These are phyloP conservation scores for Elephas maximus DNA, from an alignment of 2,113 vertebrate genomes.

Conservation along the genomic window DNA sequence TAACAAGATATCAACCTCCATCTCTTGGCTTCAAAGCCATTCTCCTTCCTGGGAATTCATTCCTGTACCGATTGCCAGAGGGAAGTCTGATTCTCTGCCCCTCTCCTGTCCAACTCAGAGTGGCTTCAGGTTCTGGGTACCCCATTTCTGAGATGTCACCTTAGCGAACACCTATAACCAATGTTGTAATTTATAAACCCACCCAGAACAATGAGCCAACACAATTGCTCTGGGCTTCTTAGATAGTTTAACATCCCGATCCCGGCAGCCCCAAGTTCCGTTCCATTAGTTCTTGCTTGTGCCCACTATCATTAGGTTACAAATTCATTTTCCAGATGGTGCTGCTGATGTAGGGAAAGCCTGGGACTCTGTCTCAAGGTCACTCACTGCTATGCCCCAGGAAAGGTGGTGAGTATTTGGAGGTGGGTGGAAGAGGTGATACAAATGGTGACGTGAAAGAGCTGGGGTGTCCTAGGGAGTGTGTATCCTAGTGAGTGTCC, in stretches of 20 bases:
- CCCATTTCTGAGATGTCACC: neutral
- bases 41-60: neutral
- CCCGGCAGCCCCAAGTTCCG: neutral
- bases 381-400: neutral
- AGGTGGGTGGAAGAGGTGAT: neutral
- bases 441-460: neutral
- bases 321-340: slow-evolving; percentile 62
- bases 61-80: neutral
- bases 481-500: fast-evolving
- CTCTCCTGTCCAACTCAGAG: neutral
- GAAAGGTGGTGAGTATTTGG: neutral
- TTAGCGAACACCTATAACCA: neutral
- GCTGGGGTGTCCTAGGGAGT: neutral
- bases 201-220: neutral
- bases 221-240: neutral
- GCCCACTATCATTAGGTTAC: neutral
- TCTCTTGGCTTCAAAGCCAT: neutral
- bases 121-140: neutral
- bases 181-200: neutral
- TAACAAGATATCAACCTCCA: neutral
- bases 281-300: neutral
- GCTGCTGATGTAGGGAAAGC: neutral
- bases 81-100: neutral
- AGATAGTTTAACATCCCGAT: neutral
- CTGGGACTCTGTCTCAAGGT: slow-evolving; percentile 11